A percentile compares a stretch with the other conserved stretches of the same genome.
Evolutionary conservation across 2,888 invertebrate genomes (phyloP).

Genomic region (Coelinius sp.): DNA sequence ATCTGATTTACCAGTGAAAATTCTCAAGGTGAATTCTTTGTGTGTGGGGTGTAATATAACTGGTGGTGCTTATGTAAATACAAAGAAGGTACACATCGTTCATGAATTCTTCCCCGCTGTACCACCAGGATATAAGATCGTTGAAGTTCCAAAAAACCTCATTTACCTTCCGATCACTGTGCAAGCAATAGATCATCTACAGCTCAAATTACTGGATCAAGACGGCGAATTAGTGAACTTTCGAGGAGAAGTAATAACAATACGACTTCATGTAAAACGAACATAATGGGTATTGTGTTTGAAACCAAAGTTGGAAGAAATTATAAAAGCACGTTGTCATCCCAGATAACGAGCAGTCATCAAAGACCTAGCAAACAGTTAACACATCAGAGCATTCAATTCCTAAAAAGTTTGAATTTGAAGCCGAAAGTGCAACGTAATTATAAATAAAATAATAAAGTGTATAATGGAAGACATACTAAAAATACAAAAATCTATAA

Average conservation of each 20-base stretch:
- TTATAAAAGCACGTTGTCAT: constrained; percentile 31
- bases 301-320: constrained; percentile 14
- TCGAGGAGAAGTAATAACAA: no score
- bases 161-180: constrained; percentile 49
- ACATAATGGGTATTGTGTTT: constrained; percentile 32
- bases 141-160: constrained; percentile 35
- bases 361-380: constrained; percentile 14
- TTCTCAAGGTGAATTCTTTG: constrained; percentile 56
- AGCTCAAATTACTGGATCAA: no score
- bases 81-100: constrained; percentile 57
- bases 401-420: constrained; percentile 35
- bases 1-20: constrained; percentile 59
- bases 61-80: constrained; percentile 55
- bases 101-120: constrained; percentile 59
- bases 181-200: no score
- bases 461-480: constrained; percentile 32
- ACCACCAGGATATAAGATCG: constrained; percentile 38
- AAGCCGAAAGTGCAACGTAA: background rate
- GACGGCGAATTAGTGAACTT: no score
- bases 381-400: constrained; percentile 33
- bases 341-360: constrained; percentile 28
- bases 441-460: background rate
- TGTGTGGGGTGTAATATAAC: constrained; percentile 57
- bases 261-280: constrained; percentile 35
- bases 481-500: constrained; percentile 26